These are phyloP conservation scores for Epinephelus cyanopodus DNA, from an alignment of 2,113 vertebrate genomes.

Conservation along the genomic window DNA sequence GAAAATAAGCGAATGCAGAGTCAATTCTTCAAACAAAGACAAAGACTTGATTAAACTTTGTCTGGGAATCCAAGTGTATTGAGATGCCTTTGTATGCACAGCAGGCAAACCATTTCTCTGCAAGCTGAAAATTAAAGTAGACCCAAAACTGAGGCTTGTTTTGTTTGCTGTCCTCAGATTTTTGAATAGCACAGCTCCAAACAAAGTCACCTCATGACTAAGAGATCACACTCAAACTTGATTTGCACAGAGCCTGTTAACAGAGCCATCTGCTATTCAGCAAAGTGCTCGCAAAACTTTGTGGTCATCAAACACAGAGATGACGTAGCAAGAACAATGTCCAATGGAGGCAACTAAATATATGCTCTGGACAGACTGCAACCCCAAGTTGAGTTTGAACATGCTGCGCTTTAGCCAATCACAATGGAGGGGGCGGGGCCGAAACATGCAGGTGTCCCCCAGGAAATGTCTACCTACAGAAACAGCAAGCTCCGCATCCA, in stretches of 20 bases:
- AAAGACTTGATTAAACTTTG: constrained; percentile 52
- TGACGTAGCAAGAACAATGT: background rate
- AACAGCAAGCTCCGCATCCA: too few species aligned
- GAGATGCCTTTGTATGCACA: constrained; percentile 21
- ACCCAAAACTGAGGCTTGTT: background rate
- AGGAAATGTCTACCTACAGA: too few species aligned
- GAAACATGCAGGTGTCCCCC: too few species aligned
- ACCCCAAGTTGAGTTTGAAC: too few species aligned
- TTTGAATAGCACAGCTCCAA: background rate
- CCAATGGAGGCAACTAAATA: background rate
- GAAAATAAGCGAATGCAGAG: constrained; percentile 45
- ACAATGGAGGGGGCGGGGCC: too few species aligned
- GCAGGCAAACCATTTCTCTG: constrained; percentile 14
- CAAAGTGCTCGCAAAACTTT: constrained; percentile 30
- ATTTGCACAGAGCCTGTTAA: constrained; percentile 13
- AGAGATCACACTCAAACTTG: constrained; percentile 16
- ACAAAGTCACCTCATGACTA: background rate
- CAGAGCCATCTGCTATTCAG: constrained; percentile 14
- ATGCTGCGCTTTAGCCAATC: too few species aligned
- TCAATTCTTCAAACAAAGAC: constrained; percentile 10
- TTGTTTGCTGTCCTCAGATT: constrained; percentile 15
- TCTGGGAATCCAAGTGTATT: constrained; percentile 41
- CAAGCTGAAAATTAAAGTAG: constrained; percentile 14
- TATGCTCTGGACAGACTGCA: background rate
- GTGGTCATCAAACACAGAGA: background rate